These are phyloP conservation scores for Rhagoletis pomonella DNA, from an alignment of 1,140 invertebrate species.

Conservation along the genomic window DNA sequence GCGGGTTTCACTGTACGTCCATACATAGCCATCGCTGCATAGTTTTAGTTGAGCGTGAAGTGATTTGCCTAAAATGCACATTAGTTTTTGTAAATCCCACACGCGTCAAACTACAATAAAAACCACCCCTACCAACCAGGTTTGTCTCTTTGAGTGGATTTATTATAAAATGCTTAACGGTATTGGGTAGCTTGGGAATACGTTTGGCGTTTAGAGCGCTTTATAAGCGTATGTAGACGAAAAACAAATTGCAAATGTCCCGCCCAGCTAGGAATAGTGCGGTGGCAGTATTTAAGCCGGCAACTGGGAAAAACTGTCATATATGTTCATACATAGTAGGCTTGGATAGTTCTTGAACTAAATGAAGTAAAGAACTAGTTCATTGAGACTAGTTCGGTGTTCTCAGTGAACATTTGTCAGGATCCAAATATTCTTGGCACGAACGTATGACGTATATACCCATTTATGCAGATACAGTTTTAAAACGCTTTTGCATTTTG, in stretches of 20 bases:
- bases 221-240: background rate
- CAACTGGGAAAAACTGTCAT: background rate
- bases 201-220: background rate
- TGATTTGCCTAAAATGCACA: slow-evolving; percentile 52
- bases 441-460: too few relatives aligned
- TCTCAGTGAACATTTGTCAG: too few relatives aligned
- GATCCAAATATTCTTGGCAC: too few relatives aligned
- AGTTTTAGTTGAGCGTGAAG: slow-evolving; percentile 47
- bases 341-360: too few relatives aligned
- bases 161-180: slow-evolving; percentile 20
- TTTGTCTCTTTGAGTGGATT: slow-evolving; percentile 27
- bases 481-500: too few relatives aligned
- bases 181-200: slow-evolving; percentile 8
- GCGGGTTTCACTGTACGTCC: background rate
- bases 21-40: background rate
- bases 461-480: too few relatives aligned
- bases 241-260: background rate
- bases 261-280: background rate
- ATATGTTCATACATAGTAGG: too few relatives aligned
- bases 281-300: background rate
- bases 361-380: too few relatives aligned
- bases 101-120: slow-evolving; percentile 11
- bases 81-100: slow-evolving; percentile 13
- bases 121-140: background rate
- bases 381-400: too few relatives aligned